Evolutionary conservation across 2,797 vertebrate genomes (phyloP), one percentile per base, ranked within the genome.

Genomic region (Anabas testudineus): DNA sequence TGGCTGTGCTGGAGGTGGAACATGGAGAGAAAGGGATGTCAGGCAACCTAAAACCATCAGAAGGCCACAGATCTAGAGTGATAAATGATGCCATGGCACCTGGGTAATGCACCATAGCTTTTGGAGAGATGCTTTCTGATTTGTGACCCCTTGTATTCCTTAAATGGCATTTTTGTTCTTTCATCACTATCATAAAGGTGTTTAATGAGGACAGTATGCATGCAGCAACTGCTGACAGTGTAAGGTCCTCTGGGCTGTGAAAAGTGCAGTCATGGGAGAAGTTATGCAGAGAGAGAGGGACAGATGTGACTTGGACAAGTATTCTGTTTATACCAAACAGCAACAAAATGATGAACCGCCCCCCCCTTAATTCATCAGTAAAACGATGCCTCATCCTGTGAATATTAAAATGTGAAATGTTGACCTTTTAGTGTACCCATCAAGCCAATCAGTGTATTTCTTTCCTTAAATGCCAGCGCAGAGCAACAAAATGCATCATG

Each of bases 41-140:
- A 71, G 72, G 48, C 46, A 60, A 61, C 62, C 77, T 53, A 14
- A 71, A 83, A 73, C 74, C 56, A 21, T 77, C 64, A 76, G 56
- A 84, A 62, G 71, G 71, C 77, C 74, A 56, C 24, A 60, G 78
- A 86, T 83, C 70, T 62, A 22, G 56, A 56, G 62, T 83, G 87
- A 92, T 87, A 66, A 87, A 91, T 61, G 71, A 65, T 32, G 63
- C 47, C 28, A 1, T 67, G 77, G 71, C 88, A 87, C 75, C 80
- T 78, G 86, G 59, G 71, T 71, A 82, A 86, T 12, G 47, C 63
- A 60, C 39, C 45, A 24, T 34, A 2, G 62, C 71, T 79, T 82
- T 72, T 64, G 48, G 54, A 76, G n/a, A 22, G 79, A 47, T 54
- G 46, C 42, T 22, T 21, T 69, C 68, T 80, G 71, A 87, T 90